phyloP scores from a whole-genome alignment of 2,888 invertebrate genomes.

The Antheraea assamensis region DNA sequence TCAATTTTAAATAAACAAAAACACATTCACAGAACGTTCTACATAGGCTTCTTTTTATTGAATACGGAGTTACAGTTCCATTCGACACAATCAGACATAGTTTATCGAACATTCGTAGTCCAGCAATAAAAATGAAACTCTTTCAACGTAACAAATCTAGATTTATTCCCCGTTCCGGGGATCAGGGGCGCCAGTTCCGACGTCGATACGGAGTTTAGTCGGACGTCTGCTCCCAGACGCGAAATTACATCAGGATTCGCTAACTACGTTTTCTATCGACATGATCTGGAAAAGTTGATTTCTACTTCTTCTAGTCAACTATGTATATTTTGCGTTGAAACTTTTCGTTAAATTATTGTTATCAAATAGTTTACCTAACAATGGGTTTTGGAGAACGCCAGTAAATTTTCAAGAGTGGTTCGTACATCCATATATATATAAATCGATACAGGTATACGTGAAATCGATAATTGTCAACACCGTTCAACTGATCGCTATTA shows the following conservation, averaged over 20 bases:
- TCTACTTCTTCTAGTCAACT: not conserved
- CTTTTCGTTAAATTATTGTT: not conserved
- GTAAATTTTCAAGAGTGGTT: not conserved
- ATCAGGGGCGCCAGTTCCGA: slow-evolving; percentile 21
- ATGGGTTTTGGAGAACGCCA: not conserved
- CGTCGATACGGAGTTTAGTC: slow-evolving; percentile 22
- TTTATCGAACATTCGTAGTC: slow-evolving; percentile 30
- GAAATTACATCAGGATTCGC: slow-evolving; percentile 22
- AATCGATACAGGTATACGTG: too few species aligned
- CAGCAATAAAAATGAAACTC: slow-evolving; percentile 29
- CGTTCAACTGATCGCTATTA: too few species aligned
- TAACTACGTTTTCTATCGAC: slow-evolving; percentile 19
- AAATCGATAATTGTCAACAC: too few species aligned
- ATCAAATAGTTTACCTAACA: not conserved
- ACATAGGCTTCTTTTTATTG: not conserved
- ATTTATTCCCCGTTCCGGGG: slow-evolving; percentile 27
- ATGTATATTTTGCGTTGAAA: slow-evolving; percentile 1
- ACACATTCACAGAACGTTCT: not conserved
- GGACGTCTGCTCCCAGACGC: slow-evolving; percentile 20
- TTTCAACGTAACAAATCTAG: slow-evolving; percentile 29
- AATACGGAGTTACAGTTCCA: not conserved
- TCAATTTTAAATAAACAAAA: not conserved
- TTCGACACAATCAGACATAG: slow-evolving; percentile 25
- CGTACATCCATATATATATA: too few species aligned
- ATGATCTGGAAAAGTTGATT: slow-evolving; percentile 15